A percentile compares a stretch with the other conserved stretches of the same genome.
Conservation (phyloP, 2,113 vertebrate genomes). For the Lonchura striata region DNA sequence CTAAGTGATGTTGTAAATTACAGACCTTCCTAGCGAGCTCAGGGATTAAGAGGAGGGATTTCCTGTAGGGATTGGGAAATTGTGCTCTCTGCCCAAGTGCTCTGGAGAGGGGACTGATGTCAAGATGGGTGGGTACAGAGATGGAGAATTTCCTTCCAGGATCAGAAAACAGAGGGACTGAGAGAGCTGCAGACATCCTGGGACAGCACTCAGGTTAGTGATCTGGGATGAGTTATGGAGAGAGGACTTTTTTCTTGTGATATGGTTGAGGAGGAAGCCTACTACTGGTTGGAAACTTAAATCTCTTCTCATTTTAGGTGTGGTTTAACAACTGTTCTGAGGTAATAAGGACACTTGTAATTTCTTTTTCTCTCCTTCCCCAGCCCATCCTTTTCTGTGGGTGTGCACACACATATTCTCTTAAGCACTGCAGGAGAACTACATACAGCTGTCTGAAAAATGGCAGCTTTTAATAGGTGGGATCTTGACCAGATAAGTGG, state of each 20-base stretch:
- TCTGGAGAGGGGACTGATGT: neutral
- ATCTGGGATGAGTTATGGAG: neutral
- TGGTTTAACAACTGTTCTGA: neutral
- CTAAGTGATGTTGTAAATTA: neutral
- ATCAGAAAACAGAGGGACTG: neutral
- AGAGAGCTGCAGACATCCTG: neutral
- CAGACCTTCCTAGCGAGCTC: neutral
- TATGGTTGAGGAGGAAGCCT: neutral
- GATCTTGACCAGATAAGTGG: neutral
- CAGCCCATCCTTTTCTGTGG: neutral
- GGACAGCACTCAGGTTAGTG: neutral
- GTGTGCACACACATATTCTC: neutral
- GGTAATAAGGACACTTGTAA: neutral
- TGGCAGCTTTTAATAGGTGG: neutral
- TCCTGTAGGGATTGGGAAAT: slow-evolving; percentile 1
- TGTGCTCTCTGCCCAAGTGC: neutral
- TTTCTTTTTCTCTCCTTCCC: neutral
- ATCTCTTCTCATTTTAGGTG: neutral
- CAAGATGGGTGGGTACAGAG: neutral
- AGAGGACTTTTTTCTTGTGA: neutral
- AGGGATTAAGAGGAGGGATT: neutral
- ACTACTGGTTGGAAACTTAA: neutral
- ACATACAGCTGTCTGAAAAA: neutral
- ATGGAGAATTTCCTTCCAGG: neutral
- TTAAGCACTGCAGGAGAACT: neutral